Evolutionary conservation across 1,140 invertebrate species (phyloP), one percentile per base, ranked within the genome.

Genomic region (Acyrthosiphon pisum): DNA sequence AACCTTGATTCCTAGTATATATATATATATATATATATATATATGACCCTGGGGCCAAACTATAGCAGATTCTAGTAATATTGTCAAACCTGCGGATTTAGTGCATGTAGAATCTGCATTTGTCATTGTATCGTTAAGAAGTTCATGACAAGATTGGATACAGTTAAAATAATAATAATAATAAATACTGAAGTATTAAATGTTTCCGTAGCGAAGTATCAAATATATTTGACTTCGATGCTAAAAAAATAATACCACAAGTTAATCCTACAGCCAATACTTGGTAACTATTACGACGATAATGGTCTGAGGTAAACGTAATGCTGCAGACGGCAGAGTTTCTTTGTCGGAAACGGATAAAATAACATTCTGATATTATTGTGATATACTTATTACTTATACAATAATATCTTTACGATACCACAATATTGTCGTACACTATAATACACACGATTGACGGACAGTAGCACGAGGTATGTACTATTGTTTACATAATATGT

Each of bases 1-100:
- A 84, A 84, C 0, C 37, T 84, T 84, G 41, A 84, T 84, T 84
- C 14, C 1, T n/a, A n/a, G 1, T 56, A 9, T 76, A 76, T n/a
- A 76, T 68, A 68, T 68, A 68, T 68, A 68, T 68, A n/a, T n/a
- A n/a, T 56, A 9, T 76, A 76, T n/a, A 76, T 68, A 68, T 68
- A 68, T 68, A 68, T 68, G 11, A 30, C 11, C 6, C 14, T n/a
- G 6, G 60, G 14, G 11, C 14, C 7, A 6, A 76, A 76, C 30
- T n/a, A n/a, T 14, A 35, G 2, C 30, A 60, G 30, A 60, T 60
- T 60, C 30, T 60, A 60, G 9, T 60, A 60, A 30, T 30, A 60
- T 60, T 14, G n/a, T n/a, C 30, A 6, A 68, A n/a, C 11, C n/a
- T 14, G 11, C 4, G 14, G 30, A 4, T 68, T 68, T 68, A 30